A percentile compares a stretch with the other conserved stretches of the same genome.
phyloP scores from a whole-genome alignment of 2,113 vertebrate species.

The Hyla sarda region DNA sequence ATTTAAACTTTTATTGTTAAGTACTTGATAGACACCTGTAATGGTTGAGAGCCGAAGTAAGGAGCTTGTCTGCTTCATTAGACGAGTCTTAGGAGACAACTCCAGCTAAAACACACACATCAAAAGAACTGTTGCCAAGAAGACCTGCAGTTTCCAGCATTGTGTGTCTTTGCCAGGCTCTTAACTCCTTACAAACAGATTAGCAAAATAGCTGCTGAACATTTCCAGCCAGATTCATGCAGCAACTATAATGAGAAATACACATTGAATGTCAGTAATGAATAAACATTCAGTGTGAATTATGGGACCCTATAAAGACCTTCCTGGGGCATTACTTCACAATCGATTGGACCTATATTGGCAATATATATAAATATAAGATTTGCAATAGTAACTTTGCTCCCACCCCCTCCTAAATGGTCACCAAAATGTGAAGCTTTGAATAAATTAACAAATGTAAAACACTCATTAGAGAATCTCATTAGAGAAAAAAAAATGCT shows the following conservation, averaged over 20 bases:
- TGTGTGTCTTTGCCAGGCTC: neutral
- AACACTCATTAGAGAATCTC: too few species aligned
- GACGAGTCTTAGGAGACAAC: constrained; percentile 29
- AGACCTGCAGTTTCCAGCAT: constrained; percentile 5
- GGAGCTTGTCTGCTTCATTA: constrained; percentile 51
- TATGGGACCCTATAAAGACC: neutral
- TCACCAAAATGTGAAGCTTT: too few species aligned
- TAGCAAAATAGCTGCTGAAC: neutral
- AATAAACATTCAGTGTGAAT: neutral
- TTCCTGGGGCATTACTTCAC: neutral
- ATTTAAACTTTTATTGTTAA: constrained; percentile 16
- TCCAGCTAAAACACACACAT: constrained; percentile 44
- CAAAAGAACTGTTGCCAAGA: constrained; percentile 32
- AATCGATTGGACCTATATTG: neutral
- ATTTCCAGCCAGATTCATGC: neutral
- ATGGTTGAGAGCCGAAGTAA: constrained; percentile 30
- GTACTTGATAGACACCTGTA: constrained; percentile 47
- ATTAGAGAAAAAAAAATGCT: too few species aligned
- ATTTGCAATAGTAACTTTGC: too few species aligned
- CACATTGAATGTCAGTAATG: neutral
- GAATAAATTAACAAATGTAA: too few species aligned
- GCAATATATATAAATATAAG: too few species aligned
- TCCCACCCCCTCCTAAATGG: too few species aligned
- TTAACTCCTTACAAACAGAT: constrained; percentile 34
- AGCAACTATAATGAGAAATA: neutral